phyloP scores from a whole-genome alignment of 1,140 invertebrate genomes.

The Dinothrombium tinctorium region DNA sequence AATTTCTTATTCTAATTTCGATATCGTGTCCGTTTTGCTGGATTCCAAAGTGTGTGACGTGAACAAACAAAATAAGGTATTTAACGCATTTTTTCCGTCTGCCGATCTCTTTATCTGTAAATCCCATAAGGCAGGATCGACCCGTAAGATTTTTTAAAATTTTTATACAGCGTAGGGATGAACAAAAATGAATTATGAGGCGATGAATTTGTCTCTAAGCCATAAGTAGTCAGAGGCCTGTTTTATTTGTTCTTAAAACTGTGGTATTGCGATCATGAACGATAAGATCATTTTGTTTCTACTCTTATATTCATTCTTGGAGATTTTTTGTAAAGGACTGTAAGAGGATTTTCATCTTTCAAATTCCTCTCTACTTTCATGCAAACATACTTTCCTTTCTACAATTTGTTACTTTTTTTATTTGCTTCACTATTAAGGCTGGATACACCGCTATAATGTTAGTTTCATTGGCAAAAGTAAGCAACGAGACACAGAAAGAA shows the following conservation, averaged over 20 bases:
- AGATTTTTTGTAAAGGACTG: too few relatives aligned
- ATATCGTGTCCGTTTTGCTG: slow-evolving; percentile 64
- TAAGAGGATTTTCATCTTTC: too few relatives aligned
- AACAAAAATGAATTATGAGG: too few relatives aligned
- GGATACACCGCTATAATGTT: slow-evolving; percentile 81
- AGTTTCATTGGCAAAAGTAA: slow-evolving; percentile 54
- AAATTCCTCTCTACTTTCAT: not conserved
- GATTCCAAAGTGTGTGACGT: slow-evolving; percentile 78
- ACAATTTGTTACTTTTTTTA: slow-evolving; percentile 1
- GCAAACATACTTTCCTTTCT: not conserved
- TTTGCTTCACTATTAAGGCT: slow-evolving; percentile 25
- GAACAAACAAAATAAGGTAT: slow-evolving; percentile 49
- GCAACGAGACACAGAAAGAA: slow-evolving; percentile 43
- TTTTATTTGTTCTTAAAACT: too few relatives aligned
- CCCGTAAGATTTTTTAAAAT: too few relatives aligned
- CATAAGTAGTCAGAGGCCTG: too few relatives aligned
- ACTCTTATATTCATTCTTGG: too few relatives aligned
- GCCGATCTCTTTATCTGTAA: too few relatives aligned
- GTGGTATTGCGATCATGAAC: not conserved
- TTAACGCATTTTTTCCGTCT: too few relatives aligned
- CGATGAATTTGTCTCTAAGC: too few relatives aligned
- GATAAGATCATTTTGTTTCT: not conserved
- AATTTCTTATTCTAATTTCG: slow-evolving; percentile 77
- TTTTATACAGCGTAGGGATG: too few relatives aligned
- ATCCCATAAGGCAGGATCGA: too few relatives aligned